phyloP scores from a whole-genome alignment of 2,797 vertebrate species.

The Ibycter americanus region DNA sequence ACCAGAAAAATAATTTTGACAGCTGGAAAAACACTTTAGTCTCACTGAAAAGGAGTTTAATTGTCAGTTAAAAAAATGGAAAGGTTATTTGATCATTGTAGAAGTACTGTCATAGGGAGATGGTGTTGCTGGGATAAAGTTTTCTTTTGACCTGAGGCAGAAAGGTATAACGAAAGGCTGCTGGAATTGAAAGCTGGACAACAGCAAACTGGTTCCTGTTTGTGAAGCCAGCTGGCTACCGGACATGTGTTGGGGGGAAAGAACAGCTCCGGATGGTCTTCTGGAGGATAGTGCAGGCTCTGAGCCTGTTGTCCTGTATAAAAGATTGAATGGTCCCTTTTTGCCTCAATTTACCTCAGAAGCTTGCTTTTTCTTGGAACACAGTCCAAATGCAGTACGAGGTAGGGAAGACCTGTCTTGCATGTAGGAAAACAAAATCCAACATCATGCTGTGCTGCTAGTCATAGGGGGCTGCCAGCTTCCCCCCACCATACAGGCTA shows the following conservation, averaged over 20 bases:
- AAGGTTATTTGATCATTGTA: not conserved
- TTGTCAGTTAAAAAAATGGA: not conserved
- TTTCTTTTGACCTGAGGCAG: not conserved
- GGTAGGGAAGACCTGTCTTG: not conserved
- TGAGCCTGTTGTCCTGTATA: not conserved
- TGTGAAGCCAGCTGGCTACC: not conserved
- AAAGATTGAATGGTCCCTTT: not conserved
- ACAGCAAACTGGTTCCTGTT: not conserved
- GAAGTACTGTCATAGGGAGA: not conserved
- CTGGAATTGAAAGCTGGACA: not conserved
- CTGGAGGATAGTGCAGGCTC: not conserved
- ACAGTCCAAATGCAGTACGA: not conserved
- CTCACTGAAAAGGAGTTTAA: not conserved
- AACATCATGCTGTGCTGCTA: rapidly evolving
- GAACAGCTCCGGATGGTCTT: not conserved
- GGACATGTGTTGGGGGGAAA: not conserved
- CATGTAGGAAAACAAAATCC: not conserved
- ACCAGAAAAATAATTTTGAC: slow-evolving; percentile 16
- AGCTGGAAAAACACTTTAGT: slow-evolving; percentile 46
- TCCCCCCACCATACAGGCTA: not conserved
- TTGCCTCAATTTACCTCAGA: not conserved
- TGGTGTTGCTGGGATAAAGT: not conserved
- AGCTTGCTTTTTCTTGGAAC: not conserved
- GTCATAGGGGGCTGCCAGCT: not conserved
- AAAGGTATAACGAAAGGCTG: not conserved